Evolutionary conservation across 2,113 vertebrate species (phyloP), one percentile per base, ranked within the genome.

Genomic region (Pelecanoides urinatrix): DNA sequence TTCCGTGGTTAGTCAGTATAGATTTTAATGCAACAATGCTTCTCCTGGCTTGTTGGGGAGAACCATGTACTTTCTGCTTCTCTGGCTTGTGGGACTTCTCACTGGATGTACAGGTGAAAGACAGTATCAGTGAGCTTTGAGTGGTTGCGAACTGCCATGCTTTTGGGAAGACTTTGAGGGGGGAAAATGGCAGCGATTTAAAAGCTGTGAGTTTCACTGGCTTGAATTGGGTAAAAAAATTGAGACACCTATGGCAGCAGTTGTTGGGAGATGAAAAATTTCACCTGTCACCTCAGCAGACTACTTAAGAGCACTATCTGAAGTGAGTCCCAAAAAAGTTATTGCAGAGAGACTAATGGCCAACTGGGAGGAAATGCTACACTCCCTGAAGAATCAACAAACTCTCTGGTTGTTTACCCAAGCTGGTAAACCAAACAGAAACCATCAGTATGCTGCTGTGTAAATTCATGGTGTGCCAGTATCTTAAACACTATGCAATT

Each of bases 371-470:
- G 74, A 95, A 92, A 82, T 36, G 36, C 58, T 73, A 20, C 9
- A 13, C 70, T 90, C 56, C 40, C 44, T 49, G 44, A 94, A 84
- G 49, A 81, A 90, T 68, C 65, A 85, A 62, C 79, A 89, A 71
- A 75, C 73, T 89, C 58, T 56, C 44, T 91, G 87, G n/a, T 36
- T 96, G 87, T 94, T 91, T 92, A 85, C 56, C 70, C 77, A 87
- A 18, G 34, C 70, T 94, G 84, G 89, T 75, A 87, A 96, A 79
- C 47, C 61, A 49, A 91, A 91, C 19, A 58, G 95, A 91, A 95
- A 59, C 47, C 52, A 85, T 78, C 76, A 70, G n/a, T 49, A 45
- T 59, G 38, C 65, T 86, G 79, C 86, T 81, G 18, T 26, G 47
- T 91, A 22, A 74, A 55, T 78, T 63, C 3, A 2, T 14, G 9